These are phyloP conservation scores for Stigmatopora argus DNA, from an alignment of 2,113 vertebrate genomes.

Conservation along the genomic window DNA sequence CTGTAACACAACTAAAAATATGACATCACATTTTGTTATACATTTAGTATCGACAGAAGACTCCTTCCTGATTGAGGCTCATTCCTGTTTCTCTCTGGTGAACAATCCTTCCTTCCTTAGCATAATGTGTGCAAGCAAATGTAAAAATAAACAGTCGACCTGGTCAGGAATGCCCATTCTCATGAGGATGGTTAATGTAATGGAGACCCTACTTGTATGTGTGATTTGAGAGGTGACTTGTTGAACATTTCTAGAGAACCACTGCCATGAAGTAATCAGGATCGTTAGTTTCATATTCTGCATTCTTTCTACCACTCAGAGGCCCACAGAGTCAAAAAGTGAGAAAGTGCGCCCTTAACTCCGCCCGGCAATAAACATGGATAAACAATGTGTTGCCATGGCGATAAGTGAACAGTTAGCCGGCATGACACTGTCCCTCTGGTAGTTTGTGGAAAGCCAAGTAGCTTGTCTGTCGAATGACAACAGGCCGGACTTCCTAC, in stretches of 20 bases:
- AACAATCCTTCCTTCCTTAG: background rate
- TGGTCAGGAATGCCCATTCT: background rate
- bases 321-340: background rate
- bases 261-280: background rate
- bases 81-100: background rate
- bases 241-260: background rate
- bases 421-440: slow-evolving; percentile 26
- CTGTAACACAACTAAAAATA: too few species aligned
- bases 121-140: background rate
- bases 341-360: background rate
- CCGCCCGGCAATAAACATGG: slow-evolving; percentile 29
- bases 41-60: background rate
- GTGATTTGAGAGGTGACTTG: background rate
- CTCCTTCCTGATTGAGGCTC: background rate
- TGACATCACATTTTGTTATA: too few species aligned
- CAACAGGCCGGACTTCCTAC: slow-evolving; percentile 14
- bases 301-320: background rate
- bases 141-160: background rate
- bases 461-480: slow-evolving; percentile 12
- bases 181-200: background rate
- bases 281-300: background rate
- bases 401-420: slow-evolving; percentile 17
- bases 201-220: background rate
- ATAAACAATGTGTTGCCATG: slow-evolving; percentile 41
- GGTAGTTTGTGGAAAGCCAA: slow-evolving; percentile 7